Conservation (phyloP, 2,888 invertebrate species). For the Neoascia interrupta region DNA sequence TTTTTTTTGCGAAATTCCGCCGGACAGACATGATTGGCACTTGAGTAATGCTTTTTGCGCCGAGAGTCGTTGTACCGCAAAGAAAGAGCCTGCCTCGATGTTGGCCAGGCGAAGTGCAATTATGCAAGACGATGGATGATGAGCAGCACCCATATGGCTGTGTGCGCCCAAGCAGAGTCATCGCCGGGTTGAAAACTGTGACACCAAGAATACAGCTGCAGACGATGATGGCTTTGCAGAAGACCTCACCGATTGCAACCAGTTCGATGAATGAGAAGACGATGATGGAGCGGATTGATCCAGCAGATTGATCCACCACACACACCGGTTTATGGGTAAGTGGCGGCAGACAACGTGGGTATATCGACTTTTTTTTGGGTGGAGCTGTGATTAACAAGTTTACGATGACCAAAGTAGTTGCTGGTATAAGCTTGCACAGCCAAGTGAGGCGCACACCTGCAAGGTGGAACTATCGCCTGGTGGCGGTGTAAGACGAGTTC, state of each 20-base stretch:
- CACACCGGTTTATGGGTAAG: conserved; percentile 30
- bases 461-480: conserved; percentile 9
- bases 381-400: conserved; percentile 66
- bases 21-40: conserved; percentile 53
- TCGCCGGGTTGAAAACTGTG: conserved; percentile 32
- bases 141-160: no score
- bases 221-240: conserved; percentile 2
- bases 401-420: conserved; percentile 52
- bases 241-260: conserved; percentile 47
- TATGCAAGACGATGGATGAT: conserved; percentile 56
- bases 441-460: conserved; percentile 43
- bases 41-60: conserved; percentile 21
- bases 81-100: conserved; percentile 1
- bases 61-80: background rate
- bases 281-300: background rate
- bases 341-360: conserved; percentile 43
- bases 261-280: conserved; percentile 6
- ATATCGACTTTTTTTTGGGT: conserved; percentile 61
- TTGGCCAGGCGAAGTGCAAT: conserved; percentile 19
- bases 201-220: conserved; percentile 30
- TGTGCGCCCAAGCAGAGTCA: no score
- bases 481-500: conserved; percentile 48
- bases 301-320: conserved; percentile 17
- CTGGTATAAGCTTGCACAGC: conserved; percentile 14
- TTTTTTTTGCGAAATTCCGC: conserved; percentile 26